A percentile compares a stretch with the other conserved stretches of the same genome.
Evolutionary conservation across 2,888 invertebrate species (phyloP).

Genomic region (Drosophila demipolita): DNA sequence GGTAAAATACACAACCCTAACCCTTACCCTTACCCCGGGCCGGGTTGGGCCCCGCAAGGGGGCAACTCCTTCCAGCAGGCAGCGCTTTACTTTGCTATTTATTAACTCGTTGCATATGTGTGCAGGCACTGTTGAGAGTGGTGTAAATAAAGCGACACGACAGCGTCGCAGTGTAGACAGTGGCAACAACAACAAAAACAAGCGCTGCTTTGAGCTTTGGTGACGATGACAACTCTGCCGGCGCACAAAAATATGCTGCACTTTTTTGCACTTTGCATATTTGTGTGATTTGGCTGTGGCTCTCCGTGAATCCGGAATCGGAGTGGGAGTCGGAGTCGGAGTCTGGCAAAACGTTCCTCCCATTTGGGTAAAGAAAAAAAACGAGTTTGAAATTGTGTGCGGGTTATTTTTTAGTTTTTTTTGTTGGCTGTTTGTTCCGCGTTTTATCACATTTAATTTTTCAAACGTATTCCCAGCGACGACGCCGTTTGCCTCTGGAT

Average conservation of each 20-base stretch:
- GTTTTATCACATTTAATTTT: slow-evolving; percentile 73
- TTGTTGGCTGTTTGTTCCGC: slow-evolving; percentile 20
- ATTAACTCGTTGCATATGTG: slow-evolving; percentile 80
- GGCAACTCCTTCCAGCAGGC: background rate
- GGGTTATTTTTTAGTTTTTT: slow-evolving; percentile 17
- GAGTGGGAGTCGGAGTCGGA: background rate
- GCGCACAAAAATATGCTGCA: slow-evolving; percentile 65
- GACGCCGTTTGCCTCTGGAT: slow-evolving; percentile 63
- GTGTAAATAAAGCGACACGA: slow-evolving; percentile 67
- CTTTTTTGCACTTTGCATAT: slow-evolving; percentile 68
- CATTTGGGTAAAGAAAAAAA: slow-evolving; percentile 57
- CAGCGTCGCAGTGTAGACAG: slow-evolving; percentile 38
- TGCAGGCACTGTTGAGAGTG: slow-evolving; percentile 64
- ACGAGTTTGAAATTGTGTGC: slow-evolving; percentile 55
- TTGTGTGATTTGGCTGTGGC: slow-evolving; percentile 52
- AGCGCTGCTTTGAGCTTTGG: slow-evolving; percentile 57
- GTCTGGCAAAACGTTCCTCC: slow-evolving; percentile 43
- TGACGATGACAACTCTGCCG: slow-evolving; percentile 58
- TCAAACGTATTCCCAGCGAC: slow-evolving; percentile 58
- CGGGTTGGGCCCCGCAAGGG: background rate
- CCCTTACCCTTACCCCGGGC: background rate
- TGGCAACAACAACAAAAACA: slow-evolving; percentile 31
- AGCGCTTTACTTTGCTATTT: slow-evolving; percentile 55
- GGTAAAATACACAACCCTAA: slow-evolving; percentile 39
- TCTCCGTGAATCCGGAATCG: slow-evolving; percentile 5